Conservation (phyloP, 1,140 invertebrate species). For the Oryctes rhinoceros region DNA sequence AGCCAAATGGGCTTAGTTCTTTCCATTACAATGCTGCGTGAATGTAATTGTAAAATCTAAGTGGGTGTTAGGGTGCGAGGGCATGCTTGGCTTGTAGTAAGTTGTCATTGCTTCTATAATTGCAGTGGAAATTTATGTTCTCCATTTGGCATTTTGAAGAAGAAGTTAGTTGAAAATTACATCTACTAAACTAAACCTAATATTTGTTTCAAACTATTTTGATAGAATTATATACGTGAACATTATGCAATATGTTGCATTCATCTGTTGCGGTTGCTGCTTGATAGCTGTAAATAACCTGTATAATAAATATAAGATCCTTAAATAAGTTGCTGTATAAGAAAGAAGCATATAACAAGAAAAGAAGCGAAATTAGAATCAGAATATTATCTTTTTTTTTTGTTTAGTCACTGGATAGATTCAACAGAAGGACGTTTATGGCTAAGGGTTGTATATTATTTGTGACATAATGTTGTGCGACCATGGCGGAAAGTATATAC, state of each 20-base stretch:
- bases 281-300: too few species aligned
- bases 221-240: too few species aligned
- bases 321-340: too few species aligned
- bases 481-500: conserved; percentile 48
- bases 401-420: not conserved
- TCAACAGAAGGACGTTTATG: conserved; percentile 25
- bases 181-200: too few species aligned
- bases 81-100: not conserved
- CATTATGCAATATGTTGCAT: too few species aligned
- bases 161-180: too few species aligned
- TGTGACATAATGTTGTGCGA: conserved; percentile 47
- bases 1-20: not conserved
- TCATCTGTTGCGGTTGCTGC: too few species aligned
- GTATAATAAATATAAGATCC: too few species aligned
- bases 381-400: not conserved
- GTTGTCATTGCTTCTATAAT: not conserved
- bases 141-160: too few species aligned
- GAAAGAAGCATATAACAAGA: too few species aligned
- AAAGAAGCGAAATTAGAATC: not conserved
- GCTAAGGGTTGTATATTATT: conserved; percentile 39
- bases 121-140: not conserved
- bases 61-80: not conserved
- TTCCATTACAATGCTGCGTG: not conserved
- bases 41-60: not conserved
- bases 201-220: too few species aligned